These are phyloP conservation scores for Coccyzus lansbergi DNA, from an alignment of 2,797 vertebrate species.

Conservation along the genomic window DNA sequence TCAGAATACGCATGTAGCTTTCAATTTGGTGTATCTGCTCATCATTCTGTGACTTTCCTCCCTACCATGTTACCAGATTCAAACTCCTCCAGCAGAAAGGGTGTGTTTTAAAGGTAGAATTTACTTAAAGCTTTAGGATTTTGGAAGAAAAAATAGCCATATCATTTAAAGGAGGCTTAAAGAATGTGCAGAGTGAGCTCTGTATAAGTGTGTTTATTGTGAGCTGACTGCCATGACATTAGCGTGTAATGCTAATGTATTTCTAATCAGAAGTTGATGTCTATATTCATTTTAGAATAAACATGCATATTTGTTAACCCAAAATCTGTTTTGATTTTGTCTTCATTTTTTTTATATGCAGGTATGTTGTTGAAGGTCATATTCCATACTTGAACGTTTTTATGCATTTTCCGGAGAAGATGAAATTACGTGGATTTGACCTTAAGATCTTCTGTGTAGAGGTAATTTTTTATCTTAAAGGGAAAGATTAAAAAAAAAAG, in stretches of 20 bases:
- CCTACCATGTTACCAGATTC: not conserved
- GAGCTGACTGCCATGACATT: not conserved
- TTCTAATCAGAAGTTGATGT: not conserved
- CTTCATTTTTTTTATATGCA: not conserved
- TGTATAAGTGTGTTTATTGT: not conserved
- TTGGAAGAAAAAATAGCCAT: not conserved
- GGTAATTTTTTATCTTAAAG: constrained; percentile 60
- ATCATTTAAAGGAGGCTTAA: not conserved
- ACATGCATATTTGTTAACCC: not conserved
- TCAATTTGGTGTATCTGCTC: not conserved
- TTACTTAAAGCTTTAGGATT: not conserved
- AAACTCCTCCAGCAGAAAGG: not conserved
- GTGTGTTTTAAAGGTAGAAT: not conserved
- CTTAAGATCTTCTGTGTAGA: constrained; percentile 78
- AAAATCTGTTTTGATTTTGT: not conserved
- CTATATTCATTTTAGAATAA: not conserved
- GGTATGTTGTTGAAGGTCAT: constrained; percentile 78
- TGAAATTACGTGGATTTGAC: constrained; percentile 78
- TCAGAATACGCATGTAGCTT: not conserved
- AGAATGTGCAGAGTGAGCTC: not conserved
- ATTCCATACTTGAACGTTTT: constrained; percentile 80
- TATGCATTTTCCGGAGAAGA: constrained; percentile 79
- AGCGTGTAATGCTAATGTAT: not conserved
- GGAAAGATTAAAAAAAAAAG: not conserved
- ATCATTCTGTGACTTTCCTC: not conserved